Base-by-base conservation (phyloP, 2,888 invertebrate genomes). In the Rhagonycha fulva region DNA sequence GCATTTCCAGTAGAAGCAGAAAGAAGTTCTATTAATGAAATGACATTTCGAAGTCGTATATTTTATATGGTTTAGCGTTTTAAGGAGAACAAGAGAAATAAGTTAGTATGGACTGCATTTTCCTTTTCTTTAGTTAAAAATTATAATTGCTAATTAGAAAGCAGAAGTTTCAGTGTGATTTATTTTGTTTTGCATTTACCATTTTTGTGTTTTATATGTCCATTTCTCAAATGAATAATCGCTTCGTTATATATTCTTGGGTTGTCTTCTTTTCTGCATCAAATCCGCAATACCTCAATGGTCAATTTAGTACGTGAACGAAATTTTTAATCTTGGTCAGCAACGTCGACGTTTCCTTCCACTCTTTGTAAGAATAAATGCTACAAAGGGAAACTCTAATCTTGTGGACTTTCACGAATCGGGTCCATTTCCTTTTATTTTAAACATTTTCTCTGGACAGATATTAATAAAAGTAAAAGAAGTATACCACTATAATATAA, bases 271-370 rank as follows among this genome's bases (percentile, higher is more conserved):
- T 73, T 76, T 76, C 78, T 78, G 78, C 78, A 78, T 76, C 72
- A 68, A 76, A 68, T 72, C 78, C 72, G 74, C 78, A 76, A 71
- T 78, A 78, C 76, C 75, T 72, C 72, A 72, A 72, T 72, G 78
- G 78, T 74, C 78, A 78, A 78, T 78, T 78, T 72, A 73, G 76
- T 78, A 78, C 78, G 78, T 78, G 78, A 63, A 71, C 78, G 73
- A 78, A 77, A 75, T 78, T 78, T 78, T 78, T 76, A 76, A 78
- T 78, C 73, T 62, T 23, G 23, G 23, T 68, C 69, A 14, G 69
- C 75, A 70, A 66, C 75, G 76, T 71, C 76, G 73, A 76, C 77
- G 71, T 75, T 75, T 75, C 63, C 63, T 26, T 66, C 23, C 26
- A 66, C 63, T 66, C 26, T 66, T 66, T 66, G 26, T 66, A 66